phyloP scores from a whole-genome alignment of 2,113 vertebrate species.

The Anguilla japonica region DNA sequence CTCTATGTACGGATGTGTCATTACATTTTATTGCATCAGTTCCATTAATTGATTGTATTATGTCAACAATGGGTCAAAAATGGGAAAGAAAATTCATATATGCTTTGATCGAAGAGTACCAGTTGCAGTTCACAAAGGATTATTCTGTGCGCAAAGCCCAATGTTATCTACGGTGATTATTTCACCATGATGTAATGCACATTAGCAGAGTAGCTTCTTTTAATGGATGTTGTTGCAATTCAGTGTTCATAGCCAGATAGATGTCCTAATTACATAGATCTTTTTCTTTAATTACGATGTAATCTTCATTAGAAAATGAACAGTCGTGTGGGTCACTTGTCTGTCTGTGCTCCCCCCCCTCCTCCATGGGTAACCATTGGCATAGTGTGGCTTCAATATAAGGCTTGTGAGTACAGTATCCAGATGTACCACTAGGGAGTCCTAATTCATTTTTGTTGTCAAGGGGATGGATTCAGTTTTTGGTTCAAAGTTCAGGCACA shows the following conservation, averaged over 20 bases:
- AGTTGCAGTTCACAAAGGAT: slow-evolving; percentile 45
- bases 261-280: slow-evolving; percentile 11
- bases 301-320: background rate
- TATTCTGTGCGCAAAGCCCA: slow-evolving; percentile 48
- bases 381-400: too few relatives aligned
- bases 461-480: too few relatives aligned
- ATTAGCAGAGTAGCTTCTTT: slow-evolving; percentile 50
- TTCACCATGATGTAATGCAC: slow-evolving; percentile 36
- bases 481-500: too few relatives aligned
- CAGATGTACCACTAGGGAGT: too few relatives aligned
- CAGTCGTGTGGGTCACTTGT: background rate
- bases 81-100: background rate
- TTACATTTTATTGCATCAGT: background rate
- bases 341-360: background rate
- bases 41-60: too few relatives aligned
- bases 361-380: too few relatives aligned
- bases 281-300: slow-evolving; percentile 10
- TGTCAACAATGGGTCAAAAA: background rate
- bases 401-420: too few relatives aligned
- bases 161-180: slow-evolving; percentile 57
- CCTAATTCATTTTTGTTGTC: too few relatives aligned
- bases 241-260: background rate
- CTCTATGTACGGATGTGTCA: background rate
- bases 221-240: slow-evolving; percentile 37
- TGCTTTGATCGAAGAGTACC: background rate